Conservation (phyloP, 2,797 vertebrate genomes). For the Monodelphis domestica region DNA sequence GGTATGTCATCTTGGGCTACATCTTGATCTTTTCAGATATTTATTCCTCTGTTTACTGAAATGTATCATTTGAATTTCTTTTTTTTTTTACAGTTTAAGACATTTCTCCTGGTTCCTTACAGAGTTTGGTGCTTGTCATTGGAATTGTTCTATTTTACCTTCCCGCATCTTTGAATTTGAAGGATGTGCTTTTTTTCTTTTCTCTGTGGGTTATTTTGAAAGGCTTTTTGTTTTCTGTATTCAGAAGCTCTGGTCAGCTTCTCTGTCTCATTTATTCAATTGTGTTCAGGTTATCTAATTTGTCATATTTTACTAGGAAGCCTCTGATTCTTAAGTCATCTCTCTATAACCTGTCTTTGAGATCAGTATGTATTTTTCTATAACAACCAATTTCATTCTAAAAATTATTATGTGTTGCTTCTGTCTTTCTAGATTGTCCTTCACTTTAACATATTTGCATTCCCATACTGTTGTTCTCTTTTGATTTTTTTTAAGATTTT, state of each 20-base stretch:
- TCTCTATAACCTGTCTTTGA: background rate
- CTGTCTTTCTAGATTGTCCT: background rate
- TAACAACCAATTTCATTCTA: background rate
- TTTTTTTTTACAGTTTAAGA: background rate
- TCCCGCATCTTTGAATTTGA: background rate
- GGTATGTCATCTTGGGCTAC: background rate
- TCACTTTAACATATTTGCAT: background rate
- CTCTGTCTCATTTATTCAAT: background rate
- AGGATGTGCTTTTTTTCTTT: background rate
- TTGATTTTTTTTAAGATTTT: background rate
- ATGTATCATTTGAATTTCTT: background rate
- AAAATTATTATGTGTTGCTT: background rate
- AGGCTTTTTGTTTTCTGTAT: background rate
- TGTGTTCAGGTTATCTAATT: background rate
- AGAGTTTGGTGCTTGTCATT: background rate
- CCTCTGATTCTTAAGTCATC: background rate
- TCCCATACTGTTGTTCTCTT: background rate
- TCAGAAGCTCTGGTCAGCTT: background rate
- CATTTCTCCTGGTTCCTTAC: background rate
- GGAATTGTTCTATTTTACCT: background rate
- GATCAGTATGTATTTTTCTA: background rate
- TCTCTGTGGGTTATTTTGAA: background rate
- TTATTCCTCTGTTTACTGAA: background rate
- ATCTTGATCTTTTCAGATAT: background rate
- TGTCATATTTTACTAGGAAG: background rate